Percentiles rank a stretch among this genome's conserved stretches.
These are phyloP conservation scores for Piezodorus guildinii DNA, from an alignment of 1,140 invertebrate species.

Conservation along the genomic window DNA sequence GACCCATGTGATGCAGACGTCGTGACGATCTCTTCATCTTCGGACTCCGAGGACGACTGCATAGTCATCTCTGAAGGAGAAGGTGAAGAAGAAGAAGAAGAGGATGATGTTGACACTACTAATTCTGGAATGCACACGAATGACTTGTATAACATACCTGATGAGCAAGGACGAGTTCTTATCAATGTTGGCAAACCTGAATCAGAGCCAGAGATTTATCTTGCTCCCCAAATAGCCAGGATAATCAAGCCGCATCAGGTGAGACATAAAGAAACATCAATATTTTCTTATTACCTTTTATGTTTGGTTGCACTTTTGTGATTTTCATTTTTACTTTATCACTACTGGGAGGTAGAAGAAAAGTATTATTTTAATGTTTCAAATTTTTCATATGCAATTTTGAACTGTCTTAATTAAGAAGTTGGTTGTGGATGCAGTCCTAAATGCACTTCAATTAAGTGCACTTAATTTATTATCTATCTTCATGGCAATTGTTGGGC, in stretches of 20 bases:
- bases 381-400: too few species aligned
- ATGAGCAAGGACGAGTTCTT: slow-evolving; percentile 82
- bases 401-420: too few species aligned
- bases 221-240: slow-evolving; percentile 83
- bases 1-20: slow-evolving; percentile 32
- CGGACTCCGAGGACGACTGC: slow-evolving; percentile 61
- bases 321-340: too few species aligned
- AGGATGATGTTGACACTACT: slow-evolving; percentile 49
- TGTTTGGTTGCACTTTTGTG: too few species aligned
- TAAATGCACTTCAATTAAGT: too few species aligned
- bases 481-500: too few species aligned
- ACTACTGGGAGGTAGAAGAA: too few species aligned
- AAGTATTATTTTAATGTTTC: too few species aligned
- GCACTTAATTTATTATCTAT: too few species aligned
- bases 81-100: slow-evolving; percentile 37
- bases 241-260: slow-evolving; percentile 92
- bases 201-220: slow-evolving; percentile 83
- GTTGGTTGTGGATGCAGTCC: too few species aligned
- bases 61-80: slow-evolving; percentile 56
- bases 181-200: slow-evolving; percentile 93
- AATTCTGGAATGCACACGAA: slow-evolving; percentile 72
- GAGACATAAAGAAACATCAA: not conserved
- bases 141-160: slow-evolving; percentile 82
- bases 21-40: slow-evolving; percentile 52
- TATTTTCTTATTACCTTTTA: too few species aligned